Evolutionary conservation across 1,140 invertebrate genomes (phyloP).

Genomic region (Sminthurides bifidus): DNA sequence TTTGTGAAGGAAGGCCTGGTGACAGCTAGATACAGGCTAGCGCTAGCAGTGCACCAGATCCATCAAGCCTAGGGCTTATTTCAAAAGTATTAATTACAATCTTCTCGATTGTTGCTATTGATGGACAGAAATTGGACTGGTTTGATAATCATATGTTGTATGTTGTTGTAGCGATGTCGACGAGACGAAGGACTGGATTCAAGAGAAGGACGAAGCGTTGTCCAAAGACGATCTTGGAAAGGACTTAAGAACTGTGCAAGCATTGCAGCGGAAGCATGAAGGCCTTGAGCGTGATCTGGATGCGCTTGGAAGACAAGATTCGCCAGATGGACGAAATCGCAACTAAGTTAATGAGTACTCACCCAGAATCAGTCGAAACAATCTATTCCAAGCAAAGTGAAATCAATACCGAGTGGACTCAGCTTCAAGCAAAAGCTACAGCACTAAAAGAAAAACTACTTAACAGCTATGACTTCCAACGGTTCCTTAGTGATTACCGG

Average conservation of each 20-base stretch:
- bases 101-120: no score
- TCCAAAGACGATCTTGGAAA: slow-evolving; percentile 93
- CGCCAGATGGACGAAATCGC: slow-evolving; percentile 86
- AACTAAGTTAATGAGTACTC: slow-evolving; percentile 84
- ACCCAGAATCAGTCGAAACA: slow-evolving; percentile 93
- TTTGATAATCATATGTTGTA: no score
- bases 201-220: slow-evolving; percentile 92
- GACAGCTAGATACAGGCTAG: no score
- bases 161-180: slow-evolving; percentile 73
- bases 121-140: no score
- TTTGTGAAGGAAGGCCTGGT: no score
- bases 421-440: slow-evolving; percentile 87
- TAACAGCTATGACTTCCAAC: slow-evolving; percentile 94
- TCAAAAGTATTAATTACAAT: no score
- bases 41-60: no score
- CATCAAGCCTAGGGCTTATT: no score
- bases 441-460: slow-evolving; percentile 92
- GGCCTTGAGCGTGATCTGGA: slow-evolving; percentile 93
- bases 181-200: slow-evolving; percentile 98
- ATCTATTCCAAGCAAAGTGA: slow-evolving; percentile 95
- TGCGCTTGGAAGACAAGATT: slow-evolving; percentile 93
- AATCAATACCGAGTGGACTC: slow-evolving; percentile 97
- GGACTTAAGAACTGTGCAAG: slow-evolving; percentile 92
- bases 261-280: slow-evolving; percentile 94
- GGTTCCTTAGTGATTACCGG: slow-evolving; percentile 87